These are phyloP conservation scores for Pogona vitticeps DNA, from an alignment of 2,113 vertebrate species.

Conservation along the genomic window DNA sequence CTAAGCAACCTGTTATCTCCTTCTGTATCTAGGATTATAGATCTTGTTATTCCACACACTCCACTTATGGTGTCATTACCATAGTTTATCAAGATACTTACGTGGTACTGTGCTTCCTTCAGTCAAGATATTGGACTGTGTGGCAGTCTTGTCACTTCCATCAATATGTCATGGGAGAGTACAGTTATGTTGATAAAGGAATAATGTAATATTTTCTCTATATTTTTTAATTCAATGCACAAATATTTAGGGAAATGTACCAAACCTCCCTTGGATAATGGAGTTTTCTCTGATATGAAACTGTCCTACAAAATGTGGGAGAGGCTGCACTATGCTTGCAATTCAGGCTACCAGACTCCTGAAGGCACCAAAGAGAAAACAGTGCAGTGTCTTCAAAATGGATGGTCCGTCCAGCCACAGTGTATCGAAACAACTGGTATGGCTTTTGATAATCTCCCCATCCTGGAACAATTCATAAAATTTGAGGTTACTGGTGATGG, in stretches of 20 bases:
- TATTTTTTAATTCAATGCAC: conserved; percentile 9
- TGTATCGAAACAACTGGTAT: conserved; percentile 67
- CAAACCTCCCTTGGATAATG: conserved; percentile 71
- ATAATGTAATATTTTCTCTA: background rate
- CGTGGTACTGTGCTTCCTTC: background rate
- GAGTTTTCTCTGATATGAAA: conserved; percentile 61
- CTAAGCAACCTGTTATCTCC: too few relatives aligned
- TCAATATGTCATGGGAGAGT: background rate
- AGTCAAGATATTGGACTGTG: background rate
- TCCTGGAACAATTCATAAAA: background rate
- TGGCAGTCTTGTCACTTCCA: background rate
- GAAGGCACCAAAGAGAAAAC: conserved; percentile 55
- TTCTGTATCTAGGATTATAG: too few relatives aligned
- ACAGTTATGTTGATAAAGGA: background rate
- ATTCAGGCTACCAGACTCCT: conserved; percentile 63
- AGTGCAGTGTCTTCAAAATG: conserved; percentile 62
- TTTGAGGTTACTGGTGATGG: background rate
- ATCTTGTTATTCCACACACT: background rate
- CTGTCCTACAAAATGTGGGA: conserved; percentile 69
- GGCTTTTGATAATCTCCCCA: background rate
- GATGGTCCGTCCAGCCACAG: conserved; percentile 73
- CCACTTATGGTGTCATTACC: background rate
- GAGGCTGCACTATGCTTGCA: conserved; percentile 63
- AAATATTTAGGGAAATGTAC: conserved; percentile 70
- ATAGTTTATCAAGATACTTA: background rate